Conservation (phyloP, 1,140 invertebrate species). For the Zophobas atratus region DNA sequence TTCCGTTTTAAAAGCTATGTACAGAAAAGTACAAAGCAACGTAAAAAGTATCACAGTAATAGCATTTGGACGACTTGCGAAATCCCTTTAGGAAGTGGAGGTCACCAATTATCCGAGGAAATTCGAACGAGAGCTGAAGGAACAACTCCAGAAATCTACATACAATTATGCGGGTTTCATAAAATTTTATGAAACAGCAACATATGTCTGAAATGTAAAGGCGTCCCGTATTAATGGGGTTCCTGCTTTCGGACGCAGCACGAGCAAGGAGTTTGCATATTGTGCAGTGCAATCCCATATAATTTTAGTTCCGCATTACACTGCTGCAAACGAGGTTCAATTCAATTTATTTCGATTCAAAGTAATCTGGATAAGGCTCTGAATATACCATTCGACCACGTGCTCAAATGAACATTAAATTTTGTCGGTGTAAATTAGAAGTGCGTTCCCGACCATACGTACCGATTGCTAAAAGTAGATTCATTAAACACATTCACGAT, state of each 20-base stretch:
- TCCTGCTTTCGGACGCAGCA: constrained; percentile 15
- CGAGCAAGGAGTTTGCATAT: constrained; percentile 33
- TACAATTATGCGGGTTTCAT: constrained; percentile 34
- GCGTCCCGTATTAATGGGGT: constrained; percentile 30
- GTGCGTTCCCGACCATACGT: no score
- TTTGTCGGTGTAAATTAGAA: background rate
- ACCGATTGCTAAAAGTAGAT: background rate
- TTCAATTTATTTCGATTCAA: background rate
- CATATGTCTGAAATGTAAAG: constrained; percentile 34
- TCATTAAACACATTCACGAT: constrained; percentile 1
- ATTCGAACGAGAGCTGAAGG: background rate
- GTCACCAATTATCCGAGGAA: constrained; percentile 1
- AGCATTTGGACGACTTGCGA: background rate
- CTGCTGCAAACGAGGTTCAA: background rate
- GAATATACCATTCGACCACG: background rate
- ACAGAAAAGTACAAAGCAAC: constrained; percentile 6
- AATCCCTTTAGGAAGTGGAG: background rate
- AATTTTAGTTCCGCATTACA: constrained; percentile 3
- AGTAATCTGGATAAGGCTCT: background rate
- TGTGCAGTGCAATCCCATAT: constrained; percentile 11
- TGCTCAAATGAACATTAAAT: background rate
- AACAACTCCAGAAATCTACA: background rate
- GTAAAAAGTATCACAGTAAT: constrained; percentile 4
- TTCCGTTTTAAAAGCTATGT: constrained; percentile 41
- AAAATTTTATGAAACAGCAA: constrained; percentile 37